Conservation (phyloP, 2,797 vertebrate species). For the Phrynocephalus guinanensis region DNA sequence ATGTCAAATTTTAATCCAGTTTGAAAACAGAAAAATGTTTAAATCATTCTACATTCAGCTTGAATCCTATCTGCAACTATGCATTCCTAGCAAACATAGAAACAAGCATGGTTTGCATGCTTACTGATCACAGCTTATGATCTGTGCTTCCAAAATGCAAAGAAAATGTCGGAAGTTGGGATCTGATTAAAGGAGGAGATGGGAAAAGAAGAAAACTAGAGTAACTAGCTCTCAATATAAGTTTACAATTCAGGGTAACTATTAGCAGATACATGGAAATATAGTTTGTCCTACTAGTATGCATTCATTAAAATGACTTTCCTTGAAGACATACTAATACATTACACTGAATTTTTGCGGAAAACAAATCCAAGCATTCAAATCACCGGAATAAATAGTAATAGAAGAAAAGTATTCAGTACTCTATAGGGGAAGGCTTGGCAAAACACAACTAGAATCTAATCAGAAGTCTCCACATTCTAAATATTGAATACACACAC, state of each 20-base stretch:
- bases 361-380: not conserved
- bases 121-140: not conserved
- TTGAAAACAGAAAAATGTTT: constrained; percentile 13
- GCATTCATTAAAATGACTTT: not conserved
- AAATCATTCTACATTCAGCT: not conserved
- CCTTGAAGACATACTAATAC: constrained; percentile 19
- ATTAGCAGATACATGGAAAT: constrained; percentile 1
- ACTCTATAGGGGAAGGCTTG: not conserved
- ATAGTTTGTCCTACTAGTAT: not conserved
- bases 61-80: not conserved
- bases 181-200: constrained; percentile 15
- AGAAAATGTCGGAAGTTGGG: constrained; percentile 5
- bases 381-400: not conserved
- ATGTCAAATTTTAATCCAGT: constrained; percentile 43
- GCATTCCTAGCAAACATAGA: not conserved
- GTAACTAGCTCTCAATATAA: constrained; percentile 16
- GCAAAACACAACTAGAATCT: not conserved
- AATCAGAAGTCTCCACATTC: constrained; percentile 17
- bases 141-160: constrained; percentile 18
- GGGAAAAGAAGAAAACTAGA: not conserved
- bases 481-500: not conserved
- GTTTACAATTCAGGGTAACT: constrained; percentile 9
- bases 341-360: not conserved
- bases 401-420: not conserved
- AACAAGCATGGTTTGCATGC: not conserved